A percentile compares a stretch with the other conserved stretches of the same genome.
These are phyloP conservation scores for Gymnocheta viridis DNA, from an alignment of 2,888 invertebrate genomes.

Conservation along the genomic window DNA sequence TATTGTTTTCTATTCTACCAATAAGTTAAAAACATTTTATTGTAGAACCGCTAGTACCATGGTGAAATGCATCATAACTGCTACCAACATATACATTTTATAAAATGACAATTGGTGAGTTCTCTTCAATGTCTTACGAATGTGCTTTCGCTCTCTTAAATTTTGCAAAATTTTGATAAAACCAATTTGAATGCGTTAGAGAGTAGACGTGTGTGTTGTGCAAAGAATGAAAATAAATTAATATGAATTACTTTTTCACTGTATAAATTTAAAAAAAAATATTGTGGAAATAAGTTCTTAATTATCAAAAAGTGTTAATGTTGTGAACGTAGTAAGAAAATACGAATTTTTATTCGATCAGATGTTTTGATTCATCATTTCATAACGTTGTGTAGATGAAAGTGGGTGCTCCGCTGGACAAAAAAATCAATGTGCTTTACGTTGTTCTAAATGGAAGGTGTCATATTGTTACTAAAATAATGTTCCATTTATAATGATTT, in stretches of 20 bases:
- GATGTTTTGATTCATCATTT: neutral
- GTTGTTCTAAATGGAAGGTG: neutral
- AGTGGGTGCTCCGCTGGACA: constrained; percentile 19
- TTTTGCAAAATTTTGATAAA: constrained; percentile 30
- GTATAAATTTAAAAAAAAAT: neutral
- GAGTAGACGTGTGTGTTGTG: constrained; percentile 51
- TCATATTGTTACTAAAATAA: constrained; percentile 35
- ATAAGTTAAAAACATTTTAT: too few species aligned
- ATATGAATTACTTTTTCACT: neutral
- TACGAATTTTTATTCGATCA: neutral
- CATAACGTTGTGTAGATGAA: neutral
- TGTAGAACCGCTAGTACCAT: too few species aligned
- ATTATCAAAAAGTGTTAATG: neutral
- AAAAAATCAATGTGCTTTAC: neutral
- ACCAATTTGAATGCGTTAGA: constrained; percentile 45
- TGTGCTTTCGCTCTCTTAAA: constrained; percentile 42
- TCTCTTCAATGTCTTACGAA: neutral
- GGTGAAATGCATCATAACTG: neutral
- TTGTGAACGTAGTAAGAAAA: neutral
- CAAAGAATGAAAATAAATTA: neutral
- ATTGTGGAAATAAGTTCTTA: neutral
- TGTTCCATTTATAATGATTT: neutral
- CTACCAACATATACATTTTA: constrained; percentile 46
- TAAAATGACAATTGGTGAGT: constrained; percentile 11
- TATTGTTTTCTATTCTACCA: too few species aligned